phyloP scores from a whole-genome alignment of 2,888 invertebrate genomes.

The Melieria omissa region DNA sequence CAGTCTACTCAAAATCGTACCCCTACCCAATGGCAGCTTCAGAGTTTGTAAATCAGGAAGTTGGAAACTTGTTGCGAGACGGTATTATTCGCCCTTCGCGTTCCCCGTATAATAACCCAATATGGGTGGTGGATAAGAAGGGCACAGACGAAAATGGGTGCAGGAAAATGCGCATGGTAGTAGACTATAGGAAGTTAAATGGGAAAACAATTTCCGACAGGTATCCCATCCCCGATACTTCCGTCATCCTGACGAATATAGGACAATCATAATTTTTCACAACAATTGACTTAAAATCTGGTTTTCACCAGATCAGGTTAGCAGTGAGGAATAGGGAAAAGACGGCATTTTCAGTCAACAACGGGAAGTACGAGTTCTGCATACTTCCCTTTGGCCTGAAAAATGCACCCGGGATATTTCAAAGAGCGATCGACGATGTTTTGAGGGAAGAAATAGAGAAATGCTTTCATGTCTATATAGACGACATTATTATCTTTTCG shows the following conservation, averaged over 20 bases:
- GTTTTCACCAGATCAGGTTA: background rate
- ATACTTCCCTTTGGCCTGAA: conserved; percentile 17
- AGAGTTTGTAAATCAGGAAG: conserved; percentile 12
- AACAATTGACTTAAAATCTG: too few relatives aligned
- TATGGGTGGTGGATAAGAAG: conserved; percentile 24
- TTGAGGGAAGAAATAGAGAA: conserved; percentile 34
- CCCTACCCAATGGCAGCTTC: conserved; percentile 13
- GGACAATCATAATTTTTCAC: too few relatives aligned
- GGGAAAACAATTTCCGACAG: conserved; percentile 5
- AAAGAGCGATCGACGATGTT: conserved; percentile 36
- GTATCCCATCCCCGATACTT: too few relatives aligned
- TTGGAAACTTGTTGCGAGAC: background rate
- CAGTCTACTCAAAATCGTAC: conserved; percentile 6
- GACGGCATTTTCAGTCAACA: conserved; percentile 20
- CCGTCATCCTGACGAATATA: too few relatives aligned
- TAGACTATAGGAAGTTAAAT: conserved; percentile 27
- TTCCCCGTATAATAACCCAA: too few relatives aligned
- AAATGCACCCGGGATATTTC: conserved; percentile 34
- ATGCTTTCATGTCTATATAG: conserved; percentile 29
- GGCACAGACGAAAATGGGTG: conserved; percentile 17
- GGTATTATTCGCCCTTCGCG: conserved; percentile 17
- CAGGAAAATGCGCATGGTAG: conserved; percentile 23
- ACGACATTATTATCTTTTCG: conserved; percentile 25
- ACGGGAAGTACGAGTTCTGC: conserved; percentile 37
- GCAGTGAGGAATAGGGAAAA: conserved; percentile 27